Conservation (phyloP, 2,888 invertebrate species). For the Selenia dentaria region DNA sequence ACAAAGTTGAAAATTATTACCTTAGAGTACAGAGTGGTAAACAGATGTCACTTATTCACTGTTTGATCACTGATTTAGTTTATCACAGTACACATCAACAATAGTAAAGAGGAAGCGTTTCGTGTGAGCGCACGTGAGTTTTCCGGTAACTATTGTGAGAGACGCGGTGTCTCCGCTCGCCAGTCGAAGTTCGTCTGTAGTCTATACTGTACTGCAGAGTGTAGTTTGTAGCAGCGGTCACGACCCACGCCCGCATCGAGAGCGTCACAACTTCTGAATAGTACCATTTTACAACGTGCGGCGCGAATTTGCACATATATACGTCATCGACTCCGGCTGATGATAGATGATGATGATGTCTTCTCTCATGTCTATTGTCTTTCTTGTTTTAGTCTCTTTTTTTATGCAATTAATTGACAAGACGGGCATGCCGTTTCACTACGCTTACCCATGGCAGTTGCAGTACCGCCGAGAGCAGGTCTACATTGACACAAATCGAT, state of each 20-base stretch:
- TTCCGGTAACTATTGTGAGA: slow-evolving; percentile 1
- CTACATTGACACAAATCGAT: too few species aligned
- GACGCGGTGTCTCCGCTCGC: slow-evolving; percentile 43
- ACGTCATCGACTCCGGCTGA: not conserved
- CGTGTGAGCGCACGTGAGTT: slow-evolving; percentile 28
- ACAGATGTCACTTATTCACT: slow-evolving; percentile 19
- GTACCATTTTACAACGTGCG: slow-evolving; percentile 6
- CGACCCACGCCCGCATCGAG: slow-evolving; percentile 6
- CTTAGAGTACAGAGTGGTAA: slow-evolving; percentile 6
- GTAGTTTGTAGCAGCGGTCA: slow-evolving; percentile 35
- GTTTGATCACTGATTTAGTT: slow-evolving; percentile 17
- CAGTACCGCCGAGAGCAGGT: too few species aligned
- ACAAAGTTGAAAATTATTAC: slow-evolving; percentile 16
- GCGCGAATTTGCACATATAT: not conserved
- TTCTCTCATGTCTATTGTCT: too few species aligned
- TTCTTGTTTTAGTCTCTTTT: too few species aligned
- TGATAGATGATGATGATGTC: too few species aligned
- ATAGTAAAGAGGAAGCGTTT: slow-evolving; percentile 26
- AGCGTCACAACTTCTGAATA: slow-evolving; percentile 16
- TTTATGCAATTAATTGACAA: too few species aligned
- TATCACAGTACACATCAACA: slow-evolving; percentile 29
- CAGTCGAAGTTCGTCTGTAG: slow-evolving; percentile 40
- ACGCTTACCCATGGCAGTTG: too few species aligned
- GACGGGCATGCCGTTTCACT: too few species aligned
- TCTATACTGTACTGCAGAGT: too few species aligned